Base-by-base conservation (phyloP, 2,113 vertebrate species). In the Halichoeres trimaculatus region DNA sequence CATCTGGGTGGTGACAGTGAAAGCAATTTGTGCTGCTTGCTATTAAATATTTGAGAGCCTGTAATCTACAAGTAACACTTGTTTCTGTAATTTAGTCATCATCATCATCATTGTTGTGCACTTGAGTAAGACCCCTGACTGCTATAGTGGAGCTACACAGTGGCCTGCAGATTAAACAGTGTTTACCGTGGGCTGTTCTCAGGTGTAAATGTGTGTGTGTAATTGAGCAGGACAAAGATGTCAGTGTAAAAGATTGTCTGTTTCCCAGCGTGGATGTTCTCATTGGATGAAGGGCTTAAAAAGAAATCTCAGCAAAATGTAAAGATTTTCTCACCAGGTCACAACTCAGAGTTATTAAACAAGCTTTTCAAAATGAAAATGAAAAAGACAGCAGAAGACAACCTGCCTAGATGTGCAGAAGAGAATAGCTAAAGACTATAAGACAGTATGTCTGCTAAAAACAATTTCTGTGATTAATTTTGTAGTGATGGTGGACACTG, bases 161-260 rank as follows among this genome's bases (percentile, higher is more conserved):
- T 8, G 9, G 35, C 19, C 40, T 9, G 34, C 34, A 36, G 50
- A 56, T 64, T 50, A 40, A 8, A 41, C 17, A 7, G 16, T 72
- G 36, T 62, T 47, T 22, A 8, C 35, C 35, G 4, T 43, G 22
- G 20, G 14, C 36, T 55, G 19, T 22, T 30, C 34, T 11, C 40
- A 48, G 50, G 26, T 61, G 62, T 22, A 30, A 66, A 34, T 24
- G 57, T 16, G 41, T 24, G 57, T 16, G 41, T 60, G 17, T 67
- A 40, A 57, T 40, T 57, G 4, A 43, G 30, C 24, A n/a, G 51
- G 53, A 34, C 43, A 57, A 19, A 23, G 41, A 56, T 23, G 26
- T 23, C 19, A 45, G n/a, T 36, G 20, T 5, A 13, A 17, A 47
- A 57, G 16, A 30, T 23, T 8, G 22, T 17, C 36, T 40, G 40